Evolutionary conservation across 2,888 invertebrate species (phyloP), one percentile per base, ranked within the genome.

Genomic region (Quadroppia sp.): DNA sequence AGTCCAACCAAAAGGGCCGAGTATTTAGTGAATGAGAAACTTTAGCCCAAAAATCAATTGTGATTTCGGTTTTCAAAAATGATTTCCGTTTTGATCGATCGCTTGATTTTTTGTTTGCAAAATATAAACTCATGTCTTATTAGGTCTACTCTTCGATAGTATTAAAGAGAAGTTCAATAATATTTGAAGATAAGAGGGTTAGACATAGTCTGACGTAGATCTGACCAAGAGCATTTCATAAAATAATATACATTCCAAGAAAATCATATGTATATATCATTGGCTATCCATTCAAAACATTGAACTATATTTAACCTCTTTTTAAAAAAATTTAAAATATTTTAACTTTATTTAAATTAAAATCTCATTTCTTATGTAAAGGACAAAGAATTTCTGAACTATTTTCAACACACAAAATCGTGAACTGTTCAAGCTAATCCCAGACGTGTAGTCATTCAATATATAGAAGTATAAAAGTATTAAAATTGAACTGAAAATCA

Each of bases 141-240:
- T 59, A n/a, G n/a, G n/a, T n/a, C n/a, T n/a, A 4, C 50, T n/a
- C 20, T 1, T 30, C 28, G 59, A 59, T 59, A 30, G 59, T 30
- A 59, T 59, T 59, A 59, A 28, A 59, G 6, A 30, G n/a, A 59
- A 30, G 15, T 59, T 30, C 59, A 59, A 59, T 56, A 56, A 25
- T 30, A 50, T 50, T 23, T 7, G 20, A 30, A 7, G 30, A 30
- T 59, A 59, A 59, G 59, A 59, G 59, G 30, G 30, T 59, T 59
- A 30, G 7, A n/a, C n/a, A n/a, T n/a, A n/a, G n/a, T n/a, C n/a
- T n/a, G n/a, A n/a, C n/a, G n/a, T n/a, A n/a, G n/a, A n/a, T n/a
- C n/a, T n/a, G n/a, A n/a, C n/a, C n/a, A n/a, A n/a, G 45, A 42
- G 9, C 9, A 42, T 15, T 42, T 42, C 45, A 9, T 11, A 42